Evolutionary conservation across 2,797 vertebrate genomes (phyloP), one percentile per base, ranked within the genome.

Genomic region (Thalassophryne amazonica): DNA sequence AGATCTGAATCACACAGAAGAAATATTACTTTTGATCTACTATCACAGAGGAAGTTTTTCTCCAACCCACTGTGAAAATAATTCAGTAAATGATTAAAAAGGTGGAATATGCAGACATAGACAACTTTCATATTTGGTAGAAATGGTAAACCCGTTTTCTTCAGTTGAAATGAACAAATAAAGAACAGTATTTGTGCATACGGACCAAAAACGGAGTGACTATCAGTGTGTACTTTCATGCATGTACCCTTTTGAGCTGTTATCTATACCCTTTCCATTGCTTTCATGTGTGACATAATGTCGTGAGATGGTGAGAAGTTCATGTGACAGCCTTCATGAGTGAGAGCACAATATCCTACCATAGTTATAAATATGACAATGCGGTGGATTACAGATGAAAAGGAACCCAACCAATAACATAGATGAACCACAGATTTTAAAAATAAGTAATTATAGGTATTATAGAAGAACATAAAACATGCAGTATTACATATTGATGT

Each of bases 211-310:
- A 5, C 13, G 1, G 3, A 36, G 14, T 41, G 31, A 47, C 11
- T 38, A 42, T 45, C 19, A 29, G 13, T 3, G 4, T 5, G 13
- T 6, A 4, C 14, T 24, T 9, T 10, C 57, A 12, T 14, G 19
- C 30, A 10, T 37, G 22, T 31, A 31, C 60, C 22, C 23, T 1
- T 41, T 28, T 57, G 6, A 30, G 28, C 3, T 29, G 18, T 7
- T 36, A 3, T 35, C 23, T 28, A 4, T 15, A 33, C 13, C n/a
- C 24, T 54, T 41, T 34, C 16, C 49, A 34, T 6, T 17, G 28
- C 46, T 59, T 22, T 47, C 46, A 41, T 12, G 17, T 53, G 20
- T 41, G 51, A 66, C 34, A 23, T 7, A 35, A 34, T 39, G 39
- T 17, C 38, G 20, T 21, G 32, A 25, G 29, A 16, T 11, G 40